Conservation (phyloP, 1,140 invertebrate genomes). For the Ladona fulva region DNA sequence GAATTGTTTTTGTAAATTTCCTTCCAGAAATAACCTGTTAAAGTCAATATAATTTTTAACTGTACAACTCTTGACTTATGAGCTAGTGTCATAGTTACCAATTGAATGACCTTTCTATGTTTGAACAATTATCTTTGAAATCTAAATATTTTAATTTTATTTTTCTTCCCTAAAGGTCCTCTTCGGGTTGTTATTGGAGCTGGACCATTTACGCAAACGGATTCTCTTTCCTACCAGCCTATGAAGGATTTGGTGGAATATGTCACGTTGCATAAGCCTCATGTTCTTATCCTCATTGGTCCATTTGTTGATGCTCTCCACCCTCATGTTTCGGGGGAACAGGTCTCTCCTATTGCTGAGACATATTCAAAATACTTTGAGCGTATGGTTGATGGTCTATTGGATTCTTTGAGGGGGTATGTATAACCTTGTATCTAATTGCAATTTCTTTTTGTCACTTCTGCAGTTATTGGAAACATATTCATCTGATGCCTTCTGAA, state of each 20-base stretch:
- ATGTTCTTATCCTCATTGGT: constrained; percentile 71
- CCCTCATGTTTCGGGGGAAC: constrained; percentile 25
- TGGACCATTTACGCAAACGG: constrained; percentile 71
- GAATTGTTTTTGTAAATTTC: no score
- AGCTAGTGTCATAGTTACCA: no score
- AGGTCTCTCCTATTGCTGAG: constrained; percentile 40
- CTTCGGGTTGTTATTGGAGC: constrained; percentile 64
- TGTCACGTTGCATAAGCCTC: constrained; percentile 57
- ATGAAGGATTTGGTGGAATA: constrained; percentile 64
- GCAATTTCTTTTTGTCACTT: no score
- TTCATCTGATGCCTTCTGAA: no score
- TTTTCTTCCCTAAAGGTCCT: constrained; percentile 33
- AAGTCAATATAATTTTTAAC: no score
- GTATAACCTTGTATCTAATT: no score
- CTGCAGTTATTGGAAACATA: no score
- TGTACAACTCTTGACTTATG: no score
- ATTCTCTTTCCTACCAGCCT: constrained; percentile 70
- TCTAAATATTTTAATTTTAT: no score
- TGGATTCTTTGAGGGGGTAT: constrained; percentile 43
- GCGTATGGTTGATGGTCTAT: constrained; percentile 52
- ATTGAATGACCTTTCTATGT: no score
- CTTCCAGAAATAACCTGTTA: no score
- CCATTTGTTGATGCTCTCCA: constrained; percentile 71
- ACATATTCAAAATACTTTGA: constrained; percentile 64
- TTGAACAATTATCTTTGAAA: no score